Evolutionary conservation across 2,888 invertebrate species (phyloP).

Genomic region (Ditula angustiorana): DNA sequence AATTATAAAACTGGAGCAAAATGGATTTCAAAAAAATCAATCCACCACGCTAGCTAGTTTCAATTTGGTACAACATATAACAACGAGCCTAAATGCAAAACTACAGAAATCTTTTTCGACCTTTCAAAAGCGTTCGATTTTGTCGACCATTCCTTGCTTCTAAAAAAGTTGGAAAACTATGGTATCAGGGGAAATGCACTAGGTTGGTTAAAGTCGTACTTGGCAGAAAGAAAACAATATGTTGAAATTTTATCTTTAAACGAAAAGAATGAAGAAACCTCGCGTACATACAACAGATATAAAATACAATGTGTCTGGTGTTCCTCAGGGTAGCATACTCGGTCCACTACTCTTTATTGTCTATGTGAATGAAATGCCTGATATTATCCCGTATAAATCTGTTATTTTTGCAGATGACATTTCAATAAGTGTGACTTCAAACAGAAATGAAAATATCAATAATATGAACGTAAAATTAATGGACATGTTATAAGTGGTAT

Average conservation of each 20-base stretch:
- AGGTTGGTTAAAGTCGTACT: neutral
- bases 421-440: conserved; percentile 17
- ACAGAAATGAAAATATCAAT: conserved; percentile 7
- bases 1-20: conserved; percentile 1
- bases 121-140: neutral
- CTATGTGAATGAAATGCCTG: conserved; percentile 29
- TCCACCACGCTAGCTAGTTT: conserved; percentile 16
- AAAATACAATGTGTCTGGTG: neutral
- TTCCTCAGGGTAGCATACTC: conserved; percentile 24
- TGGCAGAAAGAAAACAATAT: neutral
- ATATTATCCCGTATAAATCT: conserved; percentile 2
- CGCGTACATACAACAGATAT: neutral
- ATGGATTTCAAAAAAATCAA: conserved; percentile 18
- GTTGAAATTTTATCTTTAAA: neutral
- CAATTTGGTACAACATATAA: neutral
- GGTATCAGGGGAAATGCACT: neutral
- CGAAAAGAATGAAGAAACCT: neutral
- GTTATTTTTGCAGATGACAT: conserved; percentile 30
- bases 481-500: neutral
- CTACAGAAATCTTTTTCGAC: neutral
- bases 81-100: neutral
- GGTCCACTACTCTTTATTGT: conserved; percentile 15
- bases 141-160: neutral
- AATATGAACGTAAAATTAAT: neutral
- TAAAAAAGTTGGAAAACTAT: neutral